Conservation (phyloP, 2,113 vertebrate genomes). For the Heterotilapia buettikoferi region DNA sequence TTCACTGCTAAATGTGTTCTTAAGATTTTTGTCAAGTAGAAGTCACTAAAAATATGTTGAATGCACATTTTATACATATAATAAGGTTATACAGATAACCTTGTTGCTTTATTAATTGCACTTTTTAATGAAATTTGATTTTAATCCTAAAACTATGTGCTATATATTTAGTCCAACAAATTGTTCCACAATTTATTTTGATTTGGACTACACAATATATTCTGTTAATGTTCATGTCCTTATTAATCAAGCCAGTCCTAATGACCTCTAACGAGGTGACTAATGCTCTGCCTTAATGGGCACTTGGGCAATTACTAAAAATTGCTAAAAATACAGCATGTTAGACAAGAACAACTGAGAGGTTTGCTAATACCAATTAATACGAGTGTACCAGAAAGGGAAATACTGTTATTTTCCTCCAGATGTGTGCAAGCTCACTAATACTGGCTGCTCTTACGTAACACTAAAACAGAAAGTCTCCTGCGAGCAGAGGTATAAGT, state of each 20-base stretch:
- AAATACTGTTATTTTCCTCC: background rate
- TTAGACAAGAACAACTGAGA: background rate
- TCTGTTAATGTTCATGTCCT: background rate
- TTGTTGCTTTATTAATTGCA: background rate
- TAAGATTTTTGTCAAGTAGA: background rate
- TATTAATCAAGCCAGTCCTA: background rate
- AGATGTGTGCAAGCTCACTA: background rate
- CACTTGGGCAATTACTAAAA: background rate
- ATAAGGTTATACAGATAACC: background rate
- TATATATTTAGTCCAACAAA: background rate
- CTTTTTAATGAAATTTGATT: background rate
- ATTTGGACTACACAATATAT: background rate
- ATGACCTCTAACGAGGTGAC: background rate
- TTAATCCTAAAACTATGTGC: background rate
- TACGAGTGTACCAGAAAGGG: background rate
- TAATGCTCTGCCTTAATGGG: background rate
- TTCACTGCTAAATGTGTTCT: background rate
- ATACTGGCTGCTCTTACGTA: background rate
- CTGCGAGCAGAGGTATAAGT: constrained; percentile 1
- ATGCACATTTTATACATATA: background rate
- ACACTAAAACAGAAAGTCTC: background rate
- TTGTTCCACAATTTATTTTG: background rate
- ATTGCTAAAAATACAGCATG: background rate
- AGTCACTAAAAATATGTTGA: background rate
- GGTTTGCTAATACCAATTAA: background rate